Conservation (phyloP, 2,113 vertebrate species). For the Psilopogon haemacephalus region DNA sequence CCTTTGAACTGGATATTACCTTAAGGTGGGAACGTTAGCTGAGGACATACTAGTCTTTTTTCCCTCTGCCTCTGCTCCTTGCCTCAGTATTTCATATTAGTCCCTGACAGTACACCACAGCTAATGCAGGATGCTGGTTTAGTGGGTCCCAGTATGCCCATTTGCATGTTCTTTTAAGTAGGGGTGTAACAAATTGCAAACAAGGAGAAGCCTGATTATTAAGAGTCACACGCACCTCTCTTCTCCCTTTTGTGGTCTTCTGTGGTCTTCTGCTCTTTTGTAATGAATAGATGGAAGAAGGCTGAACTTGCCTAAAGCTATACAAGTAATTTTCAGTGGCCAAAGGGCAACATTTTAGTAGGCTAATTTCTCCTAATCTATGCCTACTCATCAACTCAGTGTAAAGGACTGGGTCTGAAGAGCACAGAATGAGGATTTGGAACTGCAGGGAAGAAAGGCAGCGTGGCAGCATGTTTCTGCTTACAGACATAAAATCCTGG, state of each 20-base stretch:
- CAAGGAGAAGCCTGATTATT: not conserved
- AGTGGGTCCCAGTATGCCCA: not conserved
- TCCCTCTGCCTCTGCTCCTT: not conserved
- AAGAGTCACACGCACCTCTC: not conserved
- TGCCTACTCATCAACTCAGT: not conserved
- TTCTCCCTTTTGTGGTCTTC: not conserved
- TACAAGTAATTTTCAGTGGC: not conserved
- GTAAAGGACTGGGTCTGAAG: not conserved
- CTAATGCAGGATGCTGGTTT: not conserved
- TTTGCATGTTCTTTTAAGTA: not conserved
- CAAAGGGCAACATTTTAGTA: not conserved
- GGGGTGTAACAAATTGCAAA: not conserved
- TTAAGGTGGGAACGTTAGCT: rapidly evolving
- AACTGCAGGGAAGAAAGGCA: not conserved
- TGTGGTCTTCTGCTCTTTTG: not conserved
- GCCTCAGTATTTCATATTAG: not conserved
- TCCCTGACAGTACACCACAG: not conserved
- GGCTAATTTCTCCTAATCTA: not conserved
- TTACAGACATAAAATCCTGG: not conserved
- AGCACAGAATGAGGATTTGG: not conserved
- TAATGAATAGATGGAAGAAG: not conserved
- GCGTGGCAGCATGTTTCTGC: not conserved
- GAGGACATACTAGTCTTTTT: not conserved
- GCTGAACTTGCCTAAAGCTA: not conserved
- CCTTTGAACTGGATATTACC: not conserved